Evolutionary conservation across 2,888 invertebrate species (phyloP).

Genomic region (Netelia virgata): DNA sequence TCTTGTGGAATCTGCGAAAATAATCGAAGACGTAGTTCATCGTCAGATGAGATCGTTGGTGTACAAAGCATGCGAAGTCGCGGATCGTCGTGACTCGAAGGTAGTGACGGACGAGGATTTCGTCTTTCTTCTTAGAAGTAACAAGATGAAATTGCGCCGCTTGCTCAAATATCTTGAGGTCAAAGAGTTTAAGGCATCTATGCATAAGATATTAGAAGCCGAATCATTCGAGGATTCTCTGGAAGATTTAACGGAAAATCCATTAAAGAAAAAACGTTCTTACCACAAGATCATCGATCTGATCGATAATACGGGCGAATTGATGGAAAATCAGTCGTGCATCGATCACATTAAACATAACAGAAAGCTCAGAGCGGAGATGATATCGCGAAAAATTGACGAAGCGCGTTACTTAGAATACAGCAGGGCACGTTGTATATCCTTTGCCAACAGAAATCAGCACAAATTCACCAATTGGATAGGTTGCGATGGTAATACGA

Average conservation of each 20-base stretch:
- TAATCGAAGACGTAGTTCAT: conserved; percentile 94
- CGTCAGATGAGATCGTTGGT: conserved; percentile 93
- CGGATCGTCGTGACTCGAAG: conserved; percentile 86
- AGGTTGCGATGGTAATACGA: conserved; percentile 78
- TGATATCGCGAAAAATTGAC: conserved; percentile 86
- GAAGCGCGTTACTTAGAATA: conserved; percentile 89
- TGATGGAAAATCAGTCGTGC: conserved; percentile 84
- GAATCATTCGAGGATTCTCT: conserved; percentile 85
- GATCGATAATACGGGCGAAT: conserved; percentile 83
- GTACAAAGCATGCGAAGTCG: conserved; percentile 90
- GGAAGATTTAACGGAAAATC: conserved; percentile 70
- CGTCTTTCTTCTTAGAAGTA: conserved; percentile 93
- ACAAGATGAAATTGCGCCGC: conserved; percentile 91
- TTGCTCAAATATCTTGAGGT: conserved; percentile 90
- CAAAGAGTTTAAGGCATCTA: conserved; percentile 85
- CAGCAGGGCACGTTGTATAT: conserved; percentile 91
- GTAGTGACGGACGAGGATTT: conserved; percentile 89
- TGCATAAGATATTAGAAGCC: conserved; percentile 82
- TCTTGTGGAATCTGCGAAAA: conserved; percentile 91
- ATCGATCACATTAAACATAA: conserved; percentile 88
- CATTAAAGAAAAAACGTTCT: conserved; percentile 68
- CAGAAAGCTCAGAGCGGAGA: conserved; percentile 86
- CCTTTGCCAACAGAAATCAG: conserved; percentile 88
- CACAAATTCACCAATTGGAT: conserved; percentile 83
- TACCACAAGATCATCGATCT: conserved; percentile 77